These are phyloP conservation scores for Clytia hemisphaerica DNA, from an alignment of 30 jellyfish, hydroid and myxozoan species.

Conservation along the genomic window DNA sequence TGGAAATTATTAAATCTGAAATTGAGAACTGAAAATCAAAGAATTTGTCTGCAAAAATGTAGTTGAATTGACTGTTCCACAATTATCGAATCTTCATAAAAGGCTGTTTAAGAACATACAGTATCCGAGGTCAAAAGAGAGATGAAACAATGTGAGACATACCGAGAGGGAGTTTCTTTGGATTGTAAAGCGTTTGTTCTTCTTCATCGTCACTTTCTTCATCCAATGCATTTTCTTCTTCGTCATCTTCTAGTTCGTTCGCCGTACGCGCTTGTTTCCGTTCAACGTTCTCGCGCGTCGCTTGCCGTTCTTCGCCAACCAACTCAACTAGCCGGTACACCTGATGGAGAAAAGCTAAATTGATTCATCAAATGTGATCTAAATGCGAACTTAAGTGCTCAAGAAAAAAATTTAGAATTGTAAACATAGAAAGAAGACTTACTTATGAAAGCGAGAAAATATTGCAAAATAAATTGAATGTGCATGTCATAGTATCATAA, in stretches of 20 bases:
- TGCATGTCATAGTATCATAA: too few species aligned
- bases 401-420: too few species aligned
- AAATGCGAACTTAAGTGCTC: background rate
- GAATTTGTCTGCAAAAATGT: background rate
- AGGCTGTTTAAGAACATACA: too few species aligned
- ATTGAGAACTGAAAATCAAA: background rate
- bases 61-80: background rate
- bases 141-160: background rate
- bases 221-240: constrained; percentile 67
- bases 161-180: constrained; percentile 92
- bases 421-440: too few species aligned
- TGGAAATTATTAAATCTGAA: background rate
- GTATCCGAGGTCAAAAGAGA: too few species aligned
- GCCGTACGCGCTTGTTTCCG: constrained; percentile 91
- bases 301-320: constrained; percentile 81
- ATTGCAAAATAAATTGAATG: too few species aligned
- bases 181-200: constrained; percentile 86
- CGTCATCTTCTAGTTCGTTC: constrained; percentile 88
- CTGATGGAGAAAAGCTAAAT: constrained; percentile 5
- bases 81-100: background rate
- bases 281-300: constrained; percentile 89
- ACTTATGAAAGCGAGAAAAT: too few species aligned
- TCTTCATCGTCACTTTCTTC: constrained; percentile 89
- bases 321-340: constrained; percentile 64
- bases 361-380: background rate